Percentiles rank a stretch among this genome's conserved stretches.
Evolutionary conservation across 2,888 invertebrate genomes (phyloP).

Genomic region (Furcula furcula): DNA sequence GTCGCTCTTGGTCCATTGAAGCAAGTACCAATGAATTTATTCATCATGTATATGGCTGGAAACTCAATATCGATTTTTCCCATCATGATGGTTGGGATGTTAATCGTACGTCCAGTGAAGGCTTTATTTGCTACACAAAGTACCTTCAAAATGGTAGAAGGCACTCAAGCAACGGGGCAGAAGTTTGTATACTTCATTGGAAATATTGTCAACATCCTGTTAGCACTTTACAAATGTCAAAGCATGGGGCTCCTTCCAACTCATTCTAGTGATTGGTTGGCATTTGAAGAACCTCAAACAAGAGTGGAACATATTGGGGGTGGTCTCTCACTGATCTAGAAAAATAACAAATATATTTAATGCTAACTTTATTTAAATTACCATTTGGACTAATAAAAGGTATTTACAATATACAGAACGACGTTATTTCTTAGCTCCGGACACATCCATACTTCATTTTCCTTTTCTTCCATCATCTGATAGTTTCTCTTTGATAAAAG

Average conservation of each 20-base stretch:
- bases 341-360: constrained; percentile 30
- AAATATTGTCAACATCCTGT: constrained; percentile 93
- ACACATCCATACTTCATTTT: constrained; percentile 29
- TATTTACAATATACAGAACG: constrained; percentile 56
- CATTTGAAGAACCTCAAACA: constrained; percentile 95
- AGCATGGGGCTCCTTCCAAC: constrained; percentile 98
- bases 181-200: constrained; percentile 97
- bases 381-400: constrained; percentile 53
- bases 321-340: constrained; percentile 85
- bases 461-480: constrained; percentile 66
- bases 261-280: constrained; percentile 98
- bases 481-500: constrained; percentile 85
- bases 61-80: constrained; percentile 99
- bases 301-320: constrained; percentile 93
- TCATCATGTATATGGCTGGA: constrained; percentile 99
- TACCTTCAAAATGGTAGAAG: constrained; percentile 97
- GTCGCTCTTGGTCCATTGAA: constrained; percentile 96
- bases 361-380: constrained; percentile 50
- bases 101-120: constrained; percentile 97
- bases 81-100: constrained; percentile 99
- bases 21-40: constrained; percentile 99
- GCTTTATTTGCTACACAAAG: constrained; percentile 94
- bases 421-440: constrained; percentile 26
- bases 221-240: constrained; percentile 98
- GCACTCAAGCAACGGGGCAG: constrained; percentile 93